Base-by-base conservation (phyloP, 2,797 vertebrate genomes). In the Austrolebias charrua region DNA sequence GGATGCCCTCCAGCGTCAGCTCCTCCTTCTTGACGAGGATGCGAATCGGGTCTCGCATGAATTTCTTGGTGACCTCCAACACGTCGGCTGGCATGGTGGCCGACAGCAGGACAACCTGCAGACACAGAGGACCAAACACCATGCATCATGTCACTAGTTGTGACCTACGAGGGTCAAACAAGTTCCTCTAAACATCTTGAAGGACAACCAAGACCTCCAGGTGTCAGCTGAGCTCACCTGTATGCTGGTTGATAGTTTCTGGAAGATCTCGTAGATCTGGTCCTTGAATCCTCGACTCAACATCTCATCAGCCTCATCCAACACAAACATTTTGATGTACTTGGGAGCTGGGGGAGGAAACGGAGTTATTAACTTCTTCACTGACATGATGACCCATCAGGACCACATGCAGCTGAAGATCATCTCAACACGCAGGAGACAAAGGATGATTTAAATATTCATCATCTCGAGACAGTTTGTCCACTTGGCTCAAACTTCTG, bases 261-360 rank as follows among this genome's bases (percentile, higher is more conserved):
- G 96, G 81, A 99, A 99, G 90, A 99, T 98, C 79, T 99, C 97
- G 76, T 99, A 99, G 75, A 99, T 99, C 90, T 99, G 98, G 95
- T 99, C 98, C 89, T 99, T 99, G 89, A 99, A 99, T 3, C 98
- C 98, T 69, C 98, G 94, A 85, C 98, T 99, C 89, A 99, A 86
- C 97, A 99, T 99, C 89, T 99, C 98, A 88, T 99, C 98, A 9
- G 98, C 98, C 92, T 99, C 97, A 81, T 99, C 97, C 90, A 99
- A 90, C 79, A 99, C 98, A 82, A 99, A 99, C 97, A 99, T 98
- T 91, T 98, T 98, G 89, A 99, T 99, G 89, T 91, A 95, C 88
- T 96, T 97, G 14, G 97, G 93, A 55, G 92, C 98, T 99, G 77
- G 38, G 12, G 12, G 12, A 11, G 10, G 12, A 12, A 40, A 40